A percentile compares a stretch with the other conserved stretches of the same genome.
phyloP scores from a whole-genome alignment of 2,113 vertebrate species.

The zebrafish (Danio rerio) region GRCz12tu NC_133176.1:34832001-34832500 shows the following conservation, averaged over 20 bases:
- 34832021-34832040: not conserved
- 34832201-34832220: constrained; percentile 21
- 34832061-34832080: not conserved
- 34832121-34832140: constrained; percentile 38
- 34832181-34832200: constrained; percentile 22
- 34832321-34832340: not conserved
- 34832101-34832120: constrained; percentile 25
- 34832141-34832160: constrained; percentile 33
- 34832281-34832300: not conserved
- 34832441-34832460: too few relatives aligned
- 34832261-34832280: not conserved
- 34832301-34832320: not conserved
- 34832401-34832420: too few relatives aligned
- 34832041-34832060: not conserved
- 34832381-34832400: too few relatives aligned
- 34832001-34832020: not conserved
- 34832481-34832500: too few relatives aligned
- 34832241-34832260: not conserved
- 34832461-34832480: too few relatives aligned
- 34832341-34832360: not conserved
- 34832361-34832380: not conserved
- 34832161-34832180: constrained; percentile 20
- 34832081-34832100: constrained; percentile 6
- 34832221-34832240: not conserved
- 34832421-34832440: too few relatives aligned